phyloP scores from a whole-genome alignment of 64 coral and sea anemone species.

The Exaiptasia diaphana region DNA sequence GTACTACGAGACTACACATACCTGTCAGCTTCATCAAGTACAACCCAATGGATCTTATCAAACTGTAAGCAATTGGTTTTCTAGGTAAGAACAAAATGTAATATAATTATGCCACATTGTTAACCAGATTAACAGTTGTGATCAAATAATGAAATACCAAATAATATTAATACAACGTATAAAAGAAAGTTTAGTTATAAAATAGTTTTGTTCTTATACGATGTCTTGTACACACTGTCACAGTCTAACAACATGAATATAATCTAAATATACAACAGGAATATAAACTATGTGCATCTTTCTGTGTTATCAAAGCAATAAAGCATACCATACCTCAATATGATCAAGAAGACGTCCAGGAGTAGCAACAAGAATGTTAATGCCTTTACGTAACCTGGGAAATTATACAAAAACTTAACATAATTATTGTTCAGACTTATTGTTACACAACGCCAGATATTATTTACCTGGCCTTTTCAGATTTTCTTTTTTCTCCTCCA shows the following conservation, averaged over 20 bases:
- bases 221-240: too few species aligned
- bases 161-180: too few species aligned
- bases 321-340: conserved; percentile 62
- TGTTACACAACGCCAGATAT: too few species aligned
- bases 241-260: too few species aligned
- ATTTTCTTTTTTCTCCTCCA: conserved; percentile 90
- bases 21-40: conserved; percentile 97
- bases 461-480: conserved; percentile 87
- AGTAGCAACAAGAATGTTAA: conserved; percentile 96
- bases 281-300: too few species aligned
- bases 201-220: too few species aligned
- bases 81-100: conserved; percentile 21
- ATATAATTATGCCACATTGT: too few species aligned
- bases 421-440: not conserved
- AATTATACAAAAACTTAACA: not conserved
- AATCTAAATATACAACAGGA: too few species aligned
- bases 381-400: conserved; percentile 87
- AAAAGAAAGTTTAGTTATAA: too few species aligned
- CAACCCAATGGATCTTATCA: conserved; percentile 74
- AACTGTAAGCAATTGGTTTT: conserved; percentile 83
- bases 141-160: too few species aligned
- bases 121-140: too few species aligned
- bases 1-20: not conserved
- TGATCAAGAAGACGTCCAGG: conserved; percentile 92
- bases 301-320: not conserved